Evolutionary conservation across 2,113 vertebrate genomes (phyloP).

Genomic region (Uropsilus gracilis): DNA sequence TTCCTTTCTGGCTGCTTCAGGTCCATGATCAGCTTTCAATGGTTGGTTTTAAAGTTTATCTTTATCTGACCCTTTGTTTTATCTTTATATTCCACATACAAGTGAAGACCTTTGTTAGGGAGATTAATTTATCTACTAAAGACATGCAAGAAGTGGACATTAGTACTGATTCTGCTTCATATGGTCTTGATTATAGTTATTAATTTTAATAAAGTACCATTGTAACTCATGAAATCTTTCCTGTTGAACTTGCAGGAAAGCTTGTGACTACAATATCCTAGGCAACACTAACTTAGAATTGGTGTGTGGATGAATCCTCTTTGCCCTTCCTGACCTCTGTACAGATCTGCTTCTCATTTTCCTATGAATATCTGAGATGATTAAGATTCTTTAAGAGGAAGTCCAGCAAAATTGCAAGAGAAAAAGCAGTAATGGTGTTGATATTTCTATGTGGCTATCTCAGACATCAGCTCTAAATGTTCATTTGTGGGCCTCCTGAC

Average conservation of each 20-base stretch:
- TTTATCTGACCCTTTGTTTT: too few relatives aligned
- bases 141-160: neutral
- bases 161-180: neutral
- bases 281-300: neutral
- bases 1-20: too few relatives aligned
- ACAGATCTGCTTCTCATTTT: constrained; percentile 26
- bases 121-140: neutral
- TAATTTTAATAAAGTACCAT: too few relatives aligned
- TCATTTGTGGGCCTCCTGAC: neutral
- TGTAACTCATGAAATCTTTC: neutral
- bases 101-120: neutral
- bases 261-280: neutral
- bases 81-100: too few relatives aligned
- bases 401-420: constrained; percentile 15
- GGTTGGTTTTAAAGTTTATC: too few relatives aligned
- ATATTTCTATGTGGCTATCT: neutral
- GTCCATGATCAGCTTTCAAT: too few relatives aligned
- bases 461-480: neutral
- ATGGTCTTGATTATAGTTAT: neutral
- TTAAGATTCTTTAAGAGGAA: neutral
- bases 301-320: neutral
- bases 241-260: neutral
- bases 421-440: neutral
- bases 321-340: neutral
- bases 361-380: neutral